Percentiles rank a stretch among this genome's conserved stretches.
Conservation (phyloP, 2,888 invertebrate species). For the Macaria notata region DNA sequence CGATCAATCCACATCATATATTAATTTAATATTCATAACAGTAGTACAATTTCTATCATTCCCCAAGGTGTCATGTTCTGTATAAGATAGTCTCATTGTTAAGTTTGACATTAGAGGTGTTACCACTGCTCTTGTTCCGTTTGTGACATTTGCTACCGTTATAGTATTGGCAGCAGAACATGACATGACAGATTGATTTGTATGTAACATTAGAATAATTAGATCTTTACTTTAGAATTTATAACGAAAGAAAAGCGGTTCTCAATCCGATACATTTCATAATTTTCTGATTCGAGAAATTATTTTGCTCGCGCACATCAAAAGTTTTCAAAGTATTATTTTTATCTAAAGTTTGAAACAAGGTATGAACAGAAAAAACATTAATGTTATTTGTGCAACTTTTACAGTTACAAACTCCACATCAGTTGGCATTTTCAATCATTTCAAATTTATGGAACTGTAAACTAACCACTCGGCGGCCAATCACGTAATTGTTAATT, state of each 20-base stretch:
- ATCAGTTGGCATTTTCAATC: neutral
- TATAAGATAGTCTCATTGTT: conserved; percentile 21
- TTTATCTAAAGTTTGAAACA: neutral
- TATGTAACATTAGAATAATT: no score
- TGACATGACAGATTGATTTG: no score
- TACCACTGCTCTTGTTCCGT: conserved; percentile 14
- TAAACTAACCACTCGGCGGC: conserved; percentile 5
- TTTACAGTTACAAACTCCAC: no score
- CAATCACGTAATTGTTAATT: conserved; percentile 19
- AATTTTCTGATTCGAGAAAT: no score
- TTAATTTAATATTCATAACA: conserved; percentile 9
- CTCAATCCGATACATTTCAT: no score
- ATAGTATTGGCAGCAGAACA: neutral
- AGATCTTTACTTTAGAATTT: no score
- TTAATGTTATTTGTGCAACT: neutral
- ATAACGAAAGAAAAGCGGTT: no score
- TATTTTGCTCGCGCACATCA: no score
- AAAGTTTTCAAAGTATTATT: neutral
- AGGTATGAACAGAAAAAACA: neutral
- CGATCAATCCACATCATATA: conserved; percentile 10
- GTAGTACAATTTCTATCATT: neutral
- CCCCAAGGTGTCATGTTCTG: conserved; percentile 14
- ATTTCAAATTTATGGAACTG: conserved; percentile 17
- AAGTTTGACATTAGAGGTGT: conserved; percentile 9
- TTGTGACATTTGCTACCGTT: conserved; percentile 20